Conservation (phyloP, 1,140 invertebrate genomes). For the Akabosia matsudoensis region DNA sequence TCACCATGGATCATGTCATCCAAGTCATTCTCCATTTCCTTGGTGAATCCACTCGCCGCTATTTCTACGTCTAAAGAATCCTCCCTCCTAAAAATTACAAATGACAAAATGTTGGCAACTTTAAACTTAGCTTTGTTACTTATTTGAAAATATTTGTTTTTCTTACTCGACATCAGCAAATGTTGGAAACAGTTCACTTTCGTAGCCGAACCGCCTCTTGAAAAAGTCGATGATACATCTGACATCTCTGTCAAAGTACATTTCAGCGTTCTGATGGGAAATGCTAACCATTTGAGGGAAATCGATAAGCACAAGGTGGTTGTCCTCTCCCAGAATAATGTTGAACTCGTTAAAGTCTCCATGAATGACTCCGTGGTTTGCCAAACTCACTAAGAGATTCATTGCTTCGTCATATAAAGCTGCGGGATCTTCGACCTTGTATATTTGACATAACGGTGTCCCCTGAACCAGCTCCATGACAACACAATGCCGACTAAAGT, state of each 20-base stretch:
- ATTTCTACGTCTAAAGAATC: conserved; percentile 84
- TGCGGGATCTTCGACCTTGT: conserved; percentile 72
- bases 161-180: conserved; percentile 73
- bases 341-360: conserved; percentile 99
- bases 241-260: conserved; percentile 93
- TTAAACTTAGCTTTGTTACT: background rate
- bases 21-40: conserved; percentile 75
- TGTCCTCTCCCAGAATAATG: conserved; percentile 78
- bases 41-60: conserved; percentile 84
- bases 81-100: conserved; percentile 61
- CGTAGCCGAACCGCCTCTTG: conserved; percentile 82
- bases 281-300: conserved; percentile 99
- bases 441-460: conserved; percentile 75
- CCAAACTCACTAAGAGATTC: conserved; percentile 86
- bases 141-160: conserved; percentile 23
- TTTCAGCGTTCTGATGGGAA: conserved; percentile 84
- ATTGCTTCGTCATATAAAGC: conserved; percentile 90
- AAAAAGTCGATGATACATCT: conserved; percentile 90
- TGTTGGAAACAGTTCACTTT: conserved; percentile 80
- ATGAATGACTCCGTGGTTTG: conserved; percentile 93
- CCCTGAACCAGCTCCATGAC: conserved; percentile 89
- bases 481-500: conserved; percentile 93
- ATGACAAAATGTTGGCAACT: too few species aligned
- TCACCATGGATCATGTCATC: conserved; percentile 44
- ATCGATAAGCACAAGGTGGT: conserved; percentile 87